phyloP scores from a whole-genome alignment of 1,140 invertebrate species.

The Semibalanus balanoides region DNA sequence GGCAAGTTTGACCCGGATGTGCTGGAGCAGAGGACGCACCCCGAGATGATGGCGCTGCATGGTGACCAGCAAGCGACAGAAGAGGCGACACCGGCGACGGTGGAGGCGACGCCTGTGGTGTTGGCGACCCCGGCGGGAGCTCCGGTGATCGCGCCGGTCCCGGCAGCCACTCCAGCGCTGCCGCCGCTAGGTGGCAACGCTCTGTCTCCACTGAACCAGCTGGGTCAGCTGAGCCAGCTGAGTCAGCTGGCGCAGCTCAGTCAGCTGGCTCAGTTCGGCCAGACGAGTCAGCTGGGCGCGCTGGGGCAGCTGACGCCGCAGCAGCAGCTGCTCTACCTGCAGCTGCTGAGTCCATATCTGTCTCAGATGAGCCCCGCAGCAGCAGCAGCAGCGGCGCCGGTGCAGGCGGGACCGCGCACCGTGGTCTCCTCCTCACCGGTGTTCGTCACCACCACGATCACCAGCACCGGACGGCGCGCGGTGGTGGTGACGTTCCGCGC shows the following conservation, averaged over 20 bases:
- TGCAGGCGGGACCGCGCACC: conserved; percentile 44
- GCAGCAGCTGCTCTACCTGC: conserved; percentile 53
- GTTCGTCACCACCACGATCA: conserved; percentile 59
- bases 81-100: conserved; percentile 27
- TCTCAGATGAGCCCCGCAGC: conserved; percentile 32
- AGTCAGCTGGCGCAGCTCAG: neutral
- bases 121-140: conserved; percentile 29
- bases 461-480: conserved; percentile 61
- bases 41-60: conserved; percentile 16
- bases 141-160: conserved; percentile 27
- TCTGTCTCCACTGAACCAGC: neutral
- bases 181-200: conserved; percentile 3
- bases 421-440: conserved; percentile 64
- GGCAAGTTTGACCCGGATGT: conserved; percentile 20
- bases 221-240: neutral
- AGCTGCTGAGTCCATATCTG: conserved; percentile 46
- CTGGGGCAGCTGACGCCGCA: conserved; percentile 55
- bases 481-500: conserved; percentile 75
- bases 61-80: conserved; percentile 13
- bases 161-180: conserved; percentile 19
- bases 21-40: conserved; percentile 16
- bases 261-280: conserved; percentile 29
- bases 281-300: conserved; percentile 12
- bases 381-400: conserved; percentile 23
- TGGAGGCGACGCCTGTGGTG: conserved; percentile 18